Conservation (phyloP, 2,888 invertebrate species). For the Drosophila paucipuncta region DNA sequence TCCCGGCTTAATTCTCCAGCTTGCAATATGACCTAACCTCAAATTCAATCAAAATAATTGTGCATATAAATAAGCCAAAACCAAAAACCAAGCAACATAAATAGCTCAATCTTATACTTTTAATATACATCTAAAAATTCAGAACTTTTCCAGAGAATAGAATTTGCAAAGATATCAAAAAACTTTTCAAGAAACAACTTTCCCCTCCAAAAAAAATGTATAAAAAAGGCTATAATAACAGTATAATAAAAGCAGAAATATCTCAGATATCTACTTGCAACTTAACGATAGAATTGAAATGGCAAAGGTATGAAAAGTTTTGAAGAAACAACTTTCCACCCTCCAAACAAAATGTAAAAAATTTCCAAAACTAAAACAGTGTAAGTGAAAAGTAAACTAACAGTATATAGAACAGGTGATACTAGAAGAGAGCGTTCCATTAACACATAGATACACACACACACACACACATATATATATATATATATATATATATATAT, state of each 20-base stretch:
- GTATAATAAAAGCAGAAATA: constrained; percentile 3
- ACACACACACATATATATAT: neutral
- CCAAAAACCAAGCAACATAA: neutral
- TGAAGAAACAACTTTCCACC: neutral
- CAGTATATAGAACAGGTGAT: constrained; percentile 17
- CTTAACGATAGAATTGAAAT: constrained; percentile 3
- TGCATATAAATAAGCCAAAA: neutral
- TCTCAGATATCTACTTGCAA: neutral
- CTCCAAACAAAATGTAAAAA: constrained; percentile 3
- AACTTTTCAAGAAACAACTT: neutral
- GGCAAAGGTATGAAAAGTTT: neutral
- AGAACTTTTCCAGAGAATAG: neutral
- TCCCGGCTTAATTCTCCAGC: neutral
- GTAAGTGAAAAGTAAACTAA: constrained; percentile 18
- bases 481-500: neutral
- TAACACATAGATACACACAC: neutral
- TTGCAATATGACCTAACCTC: neutral
- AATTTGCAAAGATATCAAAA: neutral
- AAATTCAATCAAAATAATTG: neutral
- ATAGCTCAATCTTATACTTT: neutral
- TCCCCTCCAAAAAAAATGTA: neutral
- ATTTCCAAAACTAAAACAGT: constrained; percentile 1
- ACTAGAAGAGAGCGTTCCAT: neutral
- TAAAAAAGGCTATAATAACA: neutral
- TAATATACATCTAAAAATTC: neutral